These are phyloP conservation scores for Gallinago nigripennis DNA, from an alignment of 2,797 vertebrate species.

Conservation along the genomic window DNA sequence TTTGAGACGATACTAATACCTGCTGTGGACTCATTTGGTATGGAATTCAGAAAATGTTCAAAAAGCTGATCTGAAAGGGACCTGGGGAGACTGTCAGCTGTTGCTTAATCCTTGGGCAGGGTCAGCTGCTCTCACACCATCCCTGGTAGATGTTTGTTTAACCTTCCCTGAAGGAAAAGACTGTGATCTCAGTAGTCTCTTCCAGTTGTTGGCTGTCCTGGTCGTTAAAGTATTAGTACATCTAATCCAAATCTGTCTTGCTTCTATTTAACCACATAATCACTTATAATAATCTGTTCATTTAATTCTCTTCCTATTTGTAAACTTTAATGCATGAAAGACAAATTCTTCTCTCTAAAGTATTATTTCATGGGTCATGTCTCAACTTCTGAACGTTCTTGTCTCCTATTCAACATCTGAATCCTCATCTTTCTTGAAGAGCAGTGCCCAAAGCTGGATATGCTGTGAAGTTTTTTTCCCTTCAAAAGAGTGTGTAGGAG, in stretches of 20 bases:
- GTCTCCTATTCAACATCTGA: not conserved
- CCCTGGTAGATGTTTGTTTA: not conserved
- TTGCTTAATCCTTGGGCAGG: not conserved
- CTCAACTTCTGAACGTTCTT: not conserved
- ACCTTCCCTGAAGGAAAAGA: not conserved
- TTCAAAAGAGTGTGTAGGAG: not conserved
- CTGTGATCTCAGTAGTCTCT: not conserved
- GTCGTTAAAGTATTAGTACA: not conserved
- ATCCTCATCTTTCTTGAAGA: not conserved
- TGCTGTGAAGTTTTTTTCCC: not conserved
- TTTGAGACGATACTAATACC: not conserved
- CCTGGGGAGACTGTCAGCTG: not conserved
- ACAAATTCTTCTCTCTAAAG: not conserved
- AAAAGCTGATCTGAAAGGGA: not conserved
- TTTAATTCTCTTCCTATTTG: not conserved
- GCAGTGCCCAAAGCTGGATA: not conserved
- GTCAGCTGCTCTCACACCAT: not conserved
- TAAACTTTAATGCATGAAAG: not conserved
- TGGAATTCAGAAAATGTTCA: not conserved
- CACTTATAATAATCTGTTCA: not conserved
- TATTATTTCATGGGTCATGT: not conserved
- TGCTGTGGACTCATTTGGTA: not conserved
- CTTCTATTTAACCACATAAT: not conserved
- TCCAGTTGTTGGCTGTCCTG: not conserved
- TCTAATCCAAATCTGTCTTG: not conserved